These are phyloP conservation scores for Gibbula magus DNA, from an alignment of 2,888 invertebrate species.

Conservation along the genomic window DNA sequence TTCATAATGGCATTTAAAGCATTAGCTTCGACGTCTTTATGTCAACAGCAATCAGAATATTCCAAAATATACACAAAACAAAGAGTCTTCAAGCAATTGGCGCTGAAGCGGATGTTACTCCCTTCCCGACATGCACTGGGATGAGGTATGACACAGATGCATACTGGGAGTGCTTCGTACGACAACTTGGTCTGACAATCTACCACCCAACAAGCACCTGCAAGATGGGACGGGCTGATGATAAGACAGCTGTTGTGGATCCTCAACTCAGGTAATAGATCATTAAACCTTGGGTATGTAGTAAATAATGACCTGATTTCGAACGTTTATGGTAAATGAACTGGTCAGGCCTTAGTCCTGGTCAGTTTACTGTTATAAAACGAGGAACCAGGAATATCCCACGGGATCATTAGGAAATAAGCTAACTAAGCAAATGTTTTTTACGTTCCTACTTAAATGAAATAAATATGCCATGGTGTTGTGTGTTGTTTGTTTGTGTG, in stretches of 20 bases:
- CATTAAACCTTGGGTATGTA: no score
- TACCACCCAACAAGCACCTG: slow-evolving; percentile 11
- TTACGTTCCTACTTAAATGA: no score
- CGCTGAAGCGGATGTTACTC: not conserved
- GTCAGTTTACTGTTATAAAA: no score
- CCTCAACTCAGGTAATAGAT: not conserved
- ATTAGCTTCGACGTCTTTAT: not conserved
- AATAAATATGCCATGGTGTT: no score
- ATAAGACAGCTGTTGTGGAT: slow-evolving; percentile 11
- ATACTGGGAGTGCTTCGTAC: slow-evolving; percentile 18
- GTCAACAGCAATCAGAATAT: not conserved
- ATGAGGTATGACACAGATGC: not conserved
- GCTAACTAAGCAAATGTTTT: no score
- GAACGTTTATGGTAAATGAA: no score
- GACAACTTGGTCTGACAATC: not conserved
- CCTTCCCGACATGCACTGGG: not conserved
- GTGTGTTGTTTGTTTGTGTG: no score
- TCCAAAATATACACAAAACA: not conserved
- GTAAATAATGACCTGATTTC: no score
- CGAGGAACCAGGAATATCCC: no score
- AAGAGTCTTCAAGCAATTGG: slow-evolving; percentile 3
- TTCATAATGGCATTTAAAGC: no score
- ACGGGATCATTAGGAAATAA: no score
- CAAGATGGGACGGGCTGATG: not conserved
- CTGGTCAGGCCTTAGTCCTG: no score